phyloP scores from a whole-genome alignment of 2,888 invertebrate genomes.

The Drosophila vallismaia region DNA sequence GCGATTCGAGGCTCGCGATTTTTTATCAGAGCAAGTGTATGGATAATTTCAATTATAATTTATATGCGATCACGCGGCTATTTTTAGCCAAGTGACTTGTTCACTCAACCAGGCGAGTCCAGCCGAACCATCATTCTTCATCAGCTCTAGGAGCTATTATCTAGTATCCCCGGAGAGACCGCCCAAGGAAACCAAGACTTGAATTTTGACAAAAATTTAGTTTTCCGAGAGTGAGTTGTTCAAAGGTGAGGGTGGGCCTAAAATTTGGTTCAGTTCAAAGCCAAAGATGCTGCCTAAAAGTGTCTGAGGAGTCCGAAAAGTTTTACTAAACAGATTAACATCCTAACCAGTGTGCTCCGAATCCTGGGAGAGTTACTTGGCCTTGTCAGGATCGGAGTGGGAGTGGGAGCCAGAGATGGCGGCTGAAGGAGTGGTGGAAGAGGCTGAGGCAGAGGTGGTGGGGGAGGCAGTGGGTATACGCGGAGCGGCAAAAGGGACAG shows the following conservation, averaged over 20 bases:
- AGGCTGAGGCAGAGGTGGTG: background rate
- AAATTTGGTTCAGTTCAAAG: too few relatives aligned
- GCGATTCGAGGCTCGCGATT: constrained; percentile 1
- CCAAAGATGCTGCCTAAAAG: too few relatives aligned
- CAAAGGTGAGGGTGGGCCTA: too few relatives aligned
- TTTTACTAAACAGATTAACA: too few relatives aligned
- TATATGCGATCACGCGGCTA: constrained; percentile 68
- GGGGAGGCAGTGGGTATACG: background rate
- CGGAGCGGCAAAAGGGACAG: background rate
- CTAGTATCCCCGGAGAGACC: too few relatives aligned
- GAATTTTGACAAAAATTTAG: too few relatives aligned
- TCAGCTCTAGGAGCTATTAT: too few relatives aligned
- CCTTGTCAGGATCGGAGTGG: background rate
- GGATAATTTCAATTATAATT: constrained; percentile 72
- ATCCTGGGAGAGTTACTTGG: background rate
- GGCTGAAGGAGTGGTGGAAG: background rate
- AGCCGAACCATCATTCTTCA: too few relatives aligned
- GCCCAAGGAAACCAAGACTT: too few relatives aligned
- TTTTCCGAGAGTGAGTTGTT: too few relatives aligned
- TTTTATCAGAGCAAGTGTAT: constrained; percentile 44
- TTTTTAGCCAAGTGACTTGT: constrained; percentile 58
- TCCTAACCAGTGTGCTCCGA: background rate
- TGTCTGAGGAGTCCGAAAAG: too few relatives aligned
- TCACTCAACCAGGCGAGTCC: too few relatives aligned
- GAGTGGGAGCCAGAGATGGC: background rate